Conservation (phyloP, 2,113 vertebrate genomes). For the Myotis yumanensis region DNA sequence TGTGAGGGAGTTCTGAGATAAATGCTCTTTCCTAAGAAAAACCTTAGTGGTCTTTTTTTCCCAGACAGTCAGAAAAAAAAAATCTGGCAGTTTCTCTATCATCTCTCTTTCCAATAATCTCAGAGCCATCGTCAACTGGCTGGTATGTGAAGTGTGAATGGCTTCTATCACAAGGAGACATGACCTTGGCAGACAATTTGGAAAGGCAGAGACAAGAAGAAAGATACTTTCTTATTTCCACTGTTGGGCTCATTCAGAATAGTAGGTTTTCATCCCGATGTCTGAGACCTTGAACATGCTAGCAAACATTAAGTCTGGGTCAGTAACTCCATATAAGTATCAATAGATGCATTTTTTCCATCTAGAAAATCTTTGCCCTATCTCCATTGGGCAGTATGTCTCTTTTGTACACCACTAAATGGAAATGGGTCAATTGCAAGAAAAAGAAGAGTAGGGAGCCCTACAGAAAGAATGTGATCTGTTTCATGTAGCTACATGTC, state of each 20-base stretch:
- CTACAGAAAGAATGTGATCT: background rate
- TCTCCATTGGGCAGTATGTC: background rate
- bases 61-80: background rate
- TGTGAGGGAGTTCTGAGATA: background rate
- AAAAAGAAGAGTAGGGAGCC: background rate
- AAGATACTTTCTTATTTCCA: slow-evolving; percentile 49
- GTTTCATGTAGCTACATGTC: background rate
- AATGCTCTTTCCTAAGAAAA: background rate
- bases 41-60: background rate
- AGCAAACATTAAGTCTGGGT: slow-evolving; percentile 15
- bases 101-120: slow-evolving; percentile 48
- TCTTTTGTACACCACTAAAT: background rate
- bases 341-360: background rate
- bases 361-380: background rate
- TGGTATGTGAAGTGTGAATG: slow-evolving; percentile 57
- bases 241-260: background rate
- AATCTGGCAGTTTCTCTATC: background rate
- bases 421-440: background rate
- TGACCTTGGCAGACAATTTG: slow-evolving; percentile 54
- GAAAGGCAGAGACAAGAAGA: slow-evolving; percentile 49
- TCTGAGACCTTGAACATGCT: background rate
- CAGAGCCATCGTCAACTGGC: slow-evolving; percentile 29
- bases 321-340: slow-evolving; percentile 10
- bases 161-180: slow-evolving; percentile 56
- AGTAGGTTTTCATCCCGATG: slow-evolving; percentile 14